Percentiles rank a stretch among this genome's conserved stretches.
These are phyloP conservation scores for Murina feae DNA, from an alignment of 2,113 vertebrate species.

Conservation along the genomic window DNA sequence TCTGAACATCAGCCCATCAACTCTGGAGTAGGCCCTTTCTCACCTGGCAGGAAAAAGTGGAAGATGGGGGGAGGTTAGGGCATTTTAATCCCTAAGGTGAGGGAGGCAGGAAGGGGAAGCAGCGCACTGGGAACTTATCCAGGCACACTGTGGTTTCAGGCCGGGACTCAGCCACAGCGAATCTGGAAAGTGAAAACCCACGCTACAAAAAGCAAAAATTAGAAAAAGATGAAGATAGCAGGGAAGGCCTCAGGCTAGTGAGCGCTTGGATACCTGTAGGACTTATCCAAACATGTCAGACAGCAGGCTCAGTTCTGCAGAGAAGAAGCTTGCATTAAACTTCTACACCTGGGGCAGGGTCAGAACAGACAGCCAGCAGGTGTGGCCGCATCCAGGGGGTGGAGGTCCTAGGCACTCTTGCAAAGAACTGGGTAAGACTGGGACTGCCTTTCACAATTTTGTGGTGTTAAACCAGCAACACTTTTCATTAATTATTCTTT, in stretches of 20 bases:
- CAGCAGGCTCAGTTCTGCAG: not conserved
- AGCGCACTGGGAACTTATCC: not conserved
- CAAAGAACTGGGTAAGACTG: not conserved
- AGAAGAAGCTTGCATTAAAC: not conserved
- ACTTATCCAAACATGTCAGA: not conserved
- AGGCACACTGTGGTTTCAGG: not conserved
- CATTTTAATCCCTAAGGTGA: not conserved
- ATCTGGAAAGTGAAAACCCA: not conserved
- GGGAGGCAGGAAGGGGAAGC: not conserved
- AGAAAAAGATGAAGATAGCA: not conserved
- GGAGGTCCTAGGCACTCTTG: not conserved
- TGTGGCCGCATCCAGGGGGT: not conserved
- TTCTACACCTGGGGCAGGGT: not conserved
- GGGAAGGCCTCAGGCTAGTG: not conserved
- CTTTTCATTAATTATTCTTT: slow-evolving; percentile 39
- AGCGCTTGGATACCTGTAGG: not conserved
- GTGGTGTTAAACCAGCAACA: not conserved
- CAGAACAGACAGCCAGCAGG: not conserved
- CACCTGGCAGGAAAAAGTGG: not conserved
- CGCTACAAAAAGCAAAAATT: not conserved
- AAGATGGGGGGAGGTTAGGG: not conserved
- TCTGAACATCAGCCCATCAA: not conserved
- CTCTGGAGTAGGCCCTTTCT: not conserved
- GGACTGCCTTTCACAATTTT: not conserved
- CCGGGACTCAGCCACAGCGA: not conserved